Conservation (phyloP, 2,797 vertebrate genomes). For the Amblyraja radiata region DNA sequence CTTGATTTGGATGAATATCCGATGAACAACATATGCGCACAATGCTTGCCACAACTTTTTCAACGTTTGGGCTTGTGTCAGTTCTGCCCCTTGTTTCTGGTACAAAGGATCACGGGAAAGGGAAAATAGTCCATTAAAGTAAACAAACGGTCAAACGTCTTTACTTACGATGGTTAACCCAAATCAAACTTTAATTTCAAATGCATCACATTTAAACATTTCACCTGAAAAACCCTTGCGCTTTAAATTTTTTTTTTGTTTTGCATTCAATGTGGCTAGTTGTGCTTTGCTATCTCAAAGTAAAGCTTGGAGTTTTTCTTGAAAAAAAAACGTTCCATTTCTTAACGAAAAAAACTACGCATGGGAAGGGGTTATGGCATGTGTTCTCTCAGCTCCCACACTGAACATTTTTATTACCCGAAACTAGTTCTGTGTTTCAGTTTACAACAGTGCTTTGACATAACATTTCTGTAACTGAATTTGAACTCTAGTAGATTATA, state of each 20-base stretch:
- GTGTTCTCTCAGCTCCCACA: conserved; percentile 16
- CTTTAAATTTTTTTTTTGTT: not conserved
- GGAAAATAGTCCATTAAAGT: conserved; percentile 5
- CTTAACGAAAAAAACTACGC: conserved; percentile 11
- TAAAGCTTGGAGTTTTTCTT: conserved; percentile 30
- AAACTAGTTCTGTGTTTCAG: conserved; percentile 35
- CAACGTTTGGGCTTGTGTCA: conserved; percentile 25
- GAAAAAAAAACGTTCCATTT: not conserved
- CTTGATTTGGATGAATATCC: conserved; percentile 36
- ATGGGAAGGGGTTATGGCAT: conserved; percentile 22
- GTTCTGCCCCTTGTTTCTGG: not conserved
- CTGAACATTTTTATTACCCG: conserved; percentile 27
- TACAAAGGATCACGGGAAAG: not conserved
- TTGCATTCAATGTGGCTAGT: conserved; percentile 35
- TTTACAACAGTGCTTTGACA: conserved; percentile 37
- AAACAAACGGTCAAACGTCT: conserved; percentile 26
- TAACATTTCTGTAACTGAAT: conserved; percentile 12
- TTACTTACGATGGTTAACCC: conserved; percentile 16
- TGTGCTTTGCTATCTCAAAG: conserved; percentile 34
- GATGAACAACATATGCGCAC: conserved; percentile 20
- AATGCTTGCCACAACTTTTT: conserved; percentile 24
- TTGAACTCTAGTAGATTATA: conserved; percentile 35
- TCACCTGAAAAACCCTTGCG: conserved; percentile 33
- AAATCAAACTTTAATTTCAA: conserved; percentile 36
- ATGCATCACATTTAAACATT: conserved; percentile 31